Percentiles rank a stretch among this genome's conserved stretches.
phyloP scores from a whole-genome alignment of 1,140 invertebrate genomes.

The Wasmannia auropunctata region DNA sequence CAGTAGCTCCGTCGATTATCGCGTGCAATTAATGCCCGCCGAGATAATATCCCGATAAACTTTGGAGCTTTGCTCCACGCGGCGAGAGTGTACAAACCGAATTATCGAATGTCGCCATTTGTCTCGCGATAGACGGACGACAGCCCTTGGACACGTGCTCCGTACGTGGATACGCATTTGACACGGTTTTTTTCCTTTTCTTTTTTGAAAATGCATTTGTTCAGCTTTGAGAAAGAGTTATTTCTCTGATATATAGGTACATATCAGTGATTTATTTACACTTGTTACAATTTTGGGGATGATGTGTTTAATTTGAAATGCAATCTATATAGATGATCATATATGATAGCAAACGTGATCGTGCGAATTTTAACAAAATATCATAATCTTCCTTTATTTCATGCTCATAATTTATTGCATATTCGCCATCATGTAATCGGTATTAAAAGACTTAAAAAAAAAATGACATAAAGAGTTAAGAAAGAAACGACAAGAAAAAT shows the following conservation, averaged over 20 bases:
- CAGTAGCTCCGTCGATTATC: conserved; percentile 53
- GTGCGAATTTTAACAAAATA: no score
- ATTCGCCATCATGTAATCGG: neutral
- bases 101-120: conserved; percentile 60
- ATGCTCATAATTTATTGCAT: neutral
- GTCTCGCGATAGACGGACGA: conserved; percentile 19
- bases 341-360: no score
- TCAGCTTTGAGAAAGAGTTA: neutral
- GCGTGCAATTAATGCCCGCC: conserved; percentile 66
- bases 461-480: neutral
- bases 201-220: neutral
- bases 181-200: no score
- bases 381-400: neutral
- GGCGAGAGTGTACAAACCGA: conserved; percentile 17
- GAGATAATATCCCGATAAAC: conserved; percentile 74
- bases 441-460: neutral
- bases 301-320: neutral
- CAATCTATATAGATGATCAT: no score
- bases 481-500: neutral
- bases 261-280: neutral
- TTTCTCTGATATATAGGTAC: no score
- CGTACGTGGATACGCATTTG: neutral
- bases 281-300: neutral
- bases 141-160: neutral
- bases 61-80: conserved; percentile 66